Conservation (phyloP, 1,140 invertebrate species). For the Caerostris extrusa region DNA sequence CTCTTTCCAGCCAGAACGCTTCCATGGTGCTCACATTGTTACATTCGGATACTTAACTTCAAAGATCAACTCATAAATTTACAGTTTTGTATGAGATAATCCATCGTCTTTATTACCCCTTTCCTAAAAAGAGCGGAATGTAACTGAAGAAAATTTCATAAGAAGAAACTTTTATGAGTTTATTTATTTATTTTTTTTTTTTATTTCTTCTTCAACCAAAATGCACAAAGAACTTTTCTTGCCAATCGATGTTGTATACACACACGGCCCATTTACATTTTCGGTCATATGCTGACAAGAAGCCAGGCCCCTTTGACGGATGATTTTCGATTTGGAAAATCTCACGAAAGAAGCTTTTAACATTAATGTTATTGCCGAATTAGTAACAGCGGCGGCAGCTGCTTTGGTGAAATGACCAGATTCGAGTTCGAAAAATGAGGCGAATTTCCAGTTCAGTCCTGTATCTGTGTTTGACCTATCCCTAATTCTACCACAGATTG, state of each 20-base stretch:
- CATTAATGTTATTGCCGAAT: neutral
- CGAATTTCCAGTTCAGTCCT: neutral
- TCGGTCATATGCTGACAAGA: neutral
- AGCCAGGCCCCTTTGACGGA: neutral
- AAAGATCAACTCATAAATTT: neutral
- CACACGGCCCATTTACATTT: neutral
- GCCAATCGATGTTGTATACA: neutral
- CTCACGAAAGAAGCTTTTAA: constrained; percentile 9
- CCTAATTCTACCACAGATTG: neutral
- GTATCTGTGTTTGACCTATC: neutral
- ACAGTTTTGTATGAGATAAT: neutral
- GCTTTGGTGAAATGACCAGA: neutral
- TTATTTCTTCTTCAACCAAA: too few species aligned
- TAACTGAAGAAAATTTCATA: neutral
- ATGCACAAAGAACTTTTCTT: neutral
- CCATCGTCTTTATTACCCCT: neutral
- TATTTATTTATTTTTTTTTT: neutral
- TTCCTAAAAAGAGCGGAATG: neutral
- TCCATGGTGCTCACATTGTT: too few species aligned
- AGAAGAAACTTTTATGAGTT: neutral
- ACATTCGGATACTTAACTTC: too few species aligned
- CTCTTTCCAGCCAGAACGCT: too few species aligned
- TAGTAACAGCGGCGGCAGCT: neutral
- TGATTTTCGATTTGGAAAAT: constrained; percentile 10
- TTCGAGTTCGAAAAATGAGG: neutral